Percentiles rank a stretch among this genome's conserved stretches.
Conservation (phyloP, 2,113 vertebrate genomes). For the Noctilio leporinus region DNA sequence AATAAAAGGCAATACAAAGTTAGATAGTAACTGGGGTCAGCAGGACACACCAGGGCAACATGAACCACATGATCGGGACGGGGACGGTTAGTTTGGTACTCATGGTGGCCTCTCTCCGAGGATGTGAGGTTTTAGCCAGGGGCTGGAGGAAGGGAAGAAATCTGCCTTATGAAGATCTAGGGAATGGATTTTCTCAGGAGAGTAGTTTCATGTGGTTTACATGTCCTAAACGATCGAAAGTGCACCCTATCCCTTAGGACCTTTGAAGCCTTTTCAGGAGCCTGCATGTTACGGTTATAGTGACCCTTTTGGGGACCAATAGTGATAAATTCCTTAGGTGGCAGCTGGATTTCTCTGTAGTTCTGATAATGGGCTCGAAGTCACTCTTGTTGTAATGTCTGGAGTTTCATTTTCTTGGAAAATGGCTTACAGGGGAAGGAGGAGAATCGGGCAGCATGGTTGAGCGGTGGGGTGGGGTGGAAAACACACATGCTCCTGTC, state of each 20-base stretch:
- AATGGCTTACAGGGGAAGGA: neutral
- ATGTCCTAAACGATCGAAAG: neutral
- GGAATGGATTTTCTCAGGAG: neutral
- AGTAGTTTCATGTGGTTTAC: neutral
- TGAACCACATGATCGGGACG: accelerated
- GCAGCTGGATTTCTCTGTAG: neutral
- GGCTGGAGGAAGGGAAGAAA: neutral
- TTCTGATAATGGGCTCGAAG: neutral
- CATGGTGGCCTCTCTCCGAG: too few species aligned
- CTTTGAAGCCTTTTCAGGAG: neutral
- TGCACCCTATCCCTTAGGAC: neutral
- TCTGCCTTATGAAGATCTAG: neutral
- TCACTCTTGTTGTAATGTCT: neutral
- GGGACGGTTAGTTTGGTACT: neutral
- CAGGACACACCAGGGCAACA: neutral
- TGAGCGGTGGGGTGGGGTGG: accelerated
- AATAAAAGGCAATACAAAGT: neutral
- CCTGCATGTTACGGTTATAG: neutral
- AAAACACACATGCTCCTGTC: neutral
- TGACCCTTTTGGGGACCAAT: neutral
- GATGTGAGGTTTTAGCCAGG: neutral
- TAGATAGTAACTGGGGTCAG: neutral
- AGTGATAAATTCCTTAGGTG: neutral
- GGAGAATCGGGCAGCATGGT: accelerated
- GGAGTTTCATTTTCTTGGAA: neutral